These are phyloP conservation scores for Bombus pyrosoma DNA, from an alignment of 1,140 invertebrate genomes.

Conservation along the genomic window DNA sequence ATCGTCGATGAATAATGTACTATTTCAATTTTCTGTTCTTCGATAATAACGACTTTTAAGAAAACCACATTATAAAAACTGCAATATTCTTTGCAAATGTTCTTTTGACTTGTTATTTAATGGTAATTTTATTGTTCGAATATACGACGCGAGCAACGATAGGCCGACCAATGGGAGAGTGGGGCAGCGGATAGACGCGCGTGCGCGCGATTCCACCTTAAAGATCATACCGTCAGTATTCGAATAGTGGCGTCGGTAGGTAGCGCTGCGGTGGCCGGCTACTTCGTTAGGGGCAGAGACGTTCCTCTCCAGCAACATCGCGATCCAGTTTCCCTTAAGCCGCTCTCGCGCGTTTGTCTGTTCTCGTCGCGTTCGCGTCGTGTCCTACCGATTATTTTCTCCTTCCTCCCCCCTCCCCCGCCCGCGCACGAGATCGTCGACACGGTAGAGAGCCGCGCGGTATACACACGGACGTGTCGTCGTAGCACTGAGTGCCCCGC, in stretches of 20 bases:
- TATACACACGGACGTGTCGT: conserved; percentile 59
- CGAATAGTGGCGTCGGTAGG: conserved; percentile 39
- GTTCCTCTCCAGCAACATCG: conserved; percentile 50
- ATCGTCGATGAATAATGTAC: background rate
- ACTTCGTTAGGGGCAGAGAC: conserved; percentile 55
- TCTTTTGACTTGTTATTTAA: background rate
- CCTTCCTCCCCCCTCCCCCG: conserved; percentile 60
- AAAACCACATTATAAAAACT: background rate
- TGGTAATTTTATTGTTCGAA: too few relatives aligned
- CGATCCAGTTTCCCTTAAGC: conserved; percentile 77
- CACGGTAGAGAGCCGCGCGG: conserved; percentile 51
- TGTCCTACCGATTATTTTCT: conserved; percentile 73
- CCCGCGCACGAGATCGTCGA: conserved; percentile 61
- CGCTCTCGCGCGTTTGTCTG: conserved; percentile 75
- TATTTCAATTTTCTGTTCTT: background rate
- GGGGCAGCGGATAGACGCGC: background rate
- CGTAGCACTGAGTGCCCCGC: conserved; percentile 48
- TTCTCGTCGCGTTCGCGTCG: conserved; percentile 69
- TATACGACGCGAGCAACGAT: background rate
- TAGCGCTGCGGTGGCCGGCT: conserved; percentile 52
- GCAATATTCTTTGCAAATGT: background rate
- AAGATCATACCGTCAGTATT: conserved; percentile 17
- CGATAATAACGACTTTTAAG: background rate
- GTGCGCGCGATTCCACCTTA: conserved; percentile 31
- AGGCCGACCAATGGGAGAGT: background rate